phyloP scores from a whole-genome alignment of 1,140 invertebrate genomes.

The Euglossa dilemma region DNA sequence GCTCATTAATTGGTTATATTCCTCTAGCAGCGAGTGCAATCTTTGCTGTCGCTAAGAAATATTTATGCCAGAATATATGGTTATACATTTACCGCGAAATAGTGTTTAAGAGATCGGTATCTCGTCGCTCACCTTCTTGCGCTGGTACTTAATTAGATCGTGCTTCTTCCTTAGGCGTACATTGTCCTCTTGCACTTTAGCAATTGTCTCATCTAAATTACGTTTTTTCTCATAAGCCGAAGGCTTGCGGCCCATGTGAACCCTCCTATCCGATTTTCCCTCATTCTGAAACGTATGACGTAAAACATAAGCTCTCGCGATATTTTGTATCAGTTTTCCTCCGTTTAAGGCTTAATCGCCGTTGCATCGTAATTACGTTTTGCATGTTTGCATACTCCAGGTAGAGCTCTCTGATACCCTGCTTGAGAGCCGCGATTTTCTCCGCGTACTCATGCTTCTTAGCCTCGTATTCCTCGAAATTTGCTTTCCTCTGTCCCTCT shows the following conservation, averaged over 20 bases:
- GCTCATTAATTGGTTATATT: constrained; percentile 84
- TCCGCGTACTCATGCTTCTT: constrained; percentile 88
- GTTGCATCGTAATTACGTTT: constrained; percentile 73
- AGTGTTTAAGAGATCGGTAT: constrained; percentile 16
- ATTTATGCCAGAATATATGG: not conserved
- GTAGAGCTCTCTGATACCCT: constrained; percentile 86
- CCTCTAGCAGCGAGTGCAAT: constrained; percentile 82
- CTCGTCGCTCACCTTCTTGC: constrained; percentile 81
- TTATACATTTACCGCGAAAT: not conserved
- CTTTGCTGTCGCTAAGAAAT: constrained; percentile 81
- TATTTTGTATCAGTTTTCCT: not conserved
- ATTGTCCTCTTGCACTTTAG: constrained; percentile 88
- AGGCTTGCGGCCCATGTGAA: constrained; percentile 72
- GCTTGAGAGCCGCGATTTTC: constrained; percentile 88
- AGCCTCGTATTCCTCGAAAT: constrained; percentile 90
- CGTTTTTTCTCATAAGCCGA: constrained; percentile 75
- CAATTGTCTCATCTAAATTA: constrained; percentile 83
- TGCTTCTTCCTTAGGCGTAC: constrained; percentile 89
- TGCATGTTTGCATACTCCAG: constrained; percentile 84
- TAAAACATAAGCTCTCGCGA: not conserved
- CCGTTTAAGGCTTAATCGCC: not conserved
- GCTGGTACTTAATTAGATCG: constrained; percentile 88
- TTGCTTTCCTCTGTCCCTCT: constrained; percentile 92
- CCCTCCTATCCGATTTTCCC: constrained; percentile 74
- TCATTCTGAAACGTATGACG: constrained; percentile 73